Evolutionary conservation across 2,797 vertebrate genomes (phyloP).

Genomic region (Fringilla coelebs): DNA sequence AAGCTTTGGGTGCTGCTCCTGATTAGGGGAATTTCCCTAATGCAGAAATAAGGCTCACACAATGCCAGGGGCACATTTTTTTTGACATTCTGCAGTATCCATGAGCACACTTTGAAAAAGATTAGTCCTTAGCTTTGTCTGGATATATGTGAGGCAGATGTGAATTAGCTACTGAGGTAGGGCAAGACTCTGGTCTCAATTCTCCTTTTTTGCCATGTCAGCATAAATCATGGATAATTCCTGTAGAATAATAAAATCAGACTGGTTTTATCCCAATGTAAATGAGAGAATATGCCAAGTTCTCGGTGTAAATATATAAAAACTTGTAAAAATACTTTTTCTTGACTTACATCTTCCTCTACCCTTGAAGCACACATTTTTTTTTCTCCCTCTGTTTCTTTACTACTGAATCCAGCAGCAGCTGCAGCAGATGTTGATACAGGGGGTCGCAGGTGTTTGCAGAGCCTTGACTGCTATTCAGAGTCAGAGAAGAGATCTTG

Average conservation of each 20-base stretch:
- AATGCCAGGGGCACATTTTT: background rate
- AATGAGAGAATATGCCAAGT: background rate
- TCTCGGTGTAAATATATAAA: background rate
- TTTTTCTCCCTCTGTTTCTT: background rate
- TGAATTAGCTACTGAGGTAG: background rate
- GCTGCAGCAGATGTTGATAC: background rate
- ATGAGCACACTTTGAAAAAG: background rate
- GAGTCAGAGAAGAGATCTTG: background rate
- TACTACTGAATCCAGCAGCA: background rate
- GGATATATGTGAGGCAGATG: background rate
- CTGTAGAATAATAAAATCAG: background rate
- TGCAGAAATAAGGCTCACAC: background rate
- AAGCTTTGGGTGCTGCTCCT: background rate
- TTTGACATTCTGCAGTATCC: background rate
- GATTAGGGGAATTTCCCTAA: background rate
- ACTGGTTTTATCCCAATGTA: background rate
- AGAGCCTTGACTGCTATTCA: background rate
- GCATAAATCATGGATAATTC: background rate
- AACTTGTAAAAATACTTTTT: background rate
- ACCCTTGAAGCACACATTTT: background rate
- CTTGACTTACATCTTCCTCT: background rate
- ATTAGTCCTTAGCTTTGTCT: background rate
- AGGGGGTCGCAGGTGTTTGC: background rate
- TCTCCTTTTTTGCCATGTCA: background rate
- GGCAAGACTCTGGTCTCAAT: background rate